Evolutionary conservation across 2,113 vertebrate genomes (phyloP), one percentile per base, ranked within the genome.

Genomic region (Taurulus bubalis): DNA sequence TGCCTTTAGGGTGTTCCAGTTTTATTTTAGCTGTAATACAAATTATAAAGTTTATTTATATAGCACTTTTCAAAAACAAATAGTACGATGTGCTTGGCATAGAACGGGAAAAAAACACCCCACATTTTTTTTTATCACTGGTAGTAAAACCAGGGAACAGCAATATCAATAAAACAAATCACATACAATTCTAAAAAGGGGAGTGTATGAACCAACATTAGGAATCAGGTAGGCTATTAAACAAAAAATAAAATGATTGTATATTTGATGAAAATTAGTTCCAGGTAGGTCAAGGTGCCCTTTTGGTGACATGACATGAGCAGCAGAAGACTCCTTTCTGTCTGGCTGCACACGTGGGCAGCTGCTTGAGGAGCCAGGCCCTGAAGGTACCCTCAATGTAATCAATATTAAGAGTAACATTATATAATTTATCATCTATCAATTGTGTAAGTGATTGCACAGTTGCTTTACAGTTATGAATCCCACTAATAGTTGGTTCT

Each of bases 1-100:
- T 30, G 70, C 26, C 79, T 82, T 64, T 0, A 60, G 59, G 75
- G 65, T 38, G 71, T 49, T 47, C 3, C 8, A 51, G 24, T 68
- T 74, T 82, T 67, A 68, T 76, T 69, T 73, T 5, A n/a, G n/a
- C 60, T 60, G 30, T 36, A 76, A 76, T 73, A n/a, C 49, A 74
- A 74, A 72, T 38, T 68, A 75, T 75, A 60, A 55, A 49, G 56
- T 40, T 18, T 40, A 74, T 82, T 81, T 53, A 63, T 22, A 12
- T 53, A 36, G 42, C 55, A 60, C 51, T 75, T 59, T 47, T 69
- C 12, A 14, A 69, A n/a, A 55, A 78, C 69, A 72, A 71, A 67
- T 75, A 71, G 66, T 56, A 51, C 32, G 51, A 30, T 20, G 15
- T 24, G 30, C 60, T 38, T 60, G 34, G n/a, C 55, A 40, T 55